A percentile compares a stretch with the other conserved stretches of the same genome.
Evolutionary conservation across 1,140 invertebrate genomes (phyloP).

Genomic region (Lethrus apterus): DNA sequence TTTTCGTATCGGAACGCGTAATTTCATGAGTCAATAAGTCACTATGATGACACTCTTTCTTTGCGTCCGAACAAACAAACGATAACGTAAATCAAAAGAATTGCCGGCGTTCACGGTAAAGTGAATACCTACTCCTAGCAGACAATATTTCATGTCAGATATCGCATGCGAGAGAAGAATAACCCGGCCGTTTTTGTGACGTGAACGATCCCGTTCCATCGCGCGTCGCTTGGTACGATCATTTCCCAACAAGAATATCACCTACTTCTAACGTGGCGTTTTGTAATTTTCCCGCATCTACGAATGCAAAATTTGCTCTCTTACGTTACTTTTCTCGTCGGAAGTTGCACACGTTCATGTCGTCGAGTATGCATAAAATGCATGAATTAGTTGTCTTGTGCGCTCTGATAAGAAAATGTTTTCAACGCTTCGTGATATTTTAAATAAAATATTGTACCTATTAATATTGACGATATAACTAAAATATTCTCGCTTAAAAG

Average conservation of each 20-base stretch:
- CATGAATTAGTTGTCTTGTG: too few relatives aligned
- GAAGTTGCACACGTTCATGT: slow-evolving; percentile 1
- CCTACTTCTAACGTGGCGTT: neutral
- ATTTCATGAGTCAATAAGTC: slow-evolving; percentile 14
- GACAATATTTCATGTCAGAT: slow-evolving; percentile 28
- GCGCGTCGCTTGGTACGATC: slow-evolving; percentile 21
- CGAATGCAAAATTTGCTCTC: slow-evolving; percentile 7
- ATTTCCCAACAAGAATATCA: too few relatives aligned
- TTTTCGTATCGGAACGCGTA: slow-evolving; percentile 8
- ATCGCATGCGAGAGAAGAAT: slow-evolving; percentile 26
- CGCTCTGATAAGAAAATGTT: too few relatives aligned
- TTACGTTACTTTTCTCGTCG: too few relatives aligned
- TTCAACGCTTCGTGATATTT: too few relatives aligned
- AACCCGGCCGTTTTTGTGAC: slow-evolving; percentile 22
- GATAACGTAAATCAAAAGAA: slow-evolving; percentile 30
- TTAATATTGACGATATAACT: too few relatives aligned
- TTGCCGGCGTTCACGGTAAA: slow-evolving; percentile 27
- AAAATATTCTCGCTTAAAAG: too few relatives aligned
- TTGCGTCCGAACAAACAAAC: slow-evolving; percentile 22
- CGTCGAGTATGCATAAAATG: slow-evolving; percentile 1
- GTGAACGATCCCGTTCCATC: slow-evolving; percentile 20
- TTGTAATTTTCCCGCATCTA: neutral
- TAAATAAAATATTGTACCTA: too few relatives aligned
- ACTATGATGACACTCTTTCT: slow-evolving; percentile 12
- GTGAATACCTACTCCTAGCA: slow-evolving; percentile 27